Conservation (phyloP, 2,113 vertebrate species). For the Ciconia boyciana region DNA sequence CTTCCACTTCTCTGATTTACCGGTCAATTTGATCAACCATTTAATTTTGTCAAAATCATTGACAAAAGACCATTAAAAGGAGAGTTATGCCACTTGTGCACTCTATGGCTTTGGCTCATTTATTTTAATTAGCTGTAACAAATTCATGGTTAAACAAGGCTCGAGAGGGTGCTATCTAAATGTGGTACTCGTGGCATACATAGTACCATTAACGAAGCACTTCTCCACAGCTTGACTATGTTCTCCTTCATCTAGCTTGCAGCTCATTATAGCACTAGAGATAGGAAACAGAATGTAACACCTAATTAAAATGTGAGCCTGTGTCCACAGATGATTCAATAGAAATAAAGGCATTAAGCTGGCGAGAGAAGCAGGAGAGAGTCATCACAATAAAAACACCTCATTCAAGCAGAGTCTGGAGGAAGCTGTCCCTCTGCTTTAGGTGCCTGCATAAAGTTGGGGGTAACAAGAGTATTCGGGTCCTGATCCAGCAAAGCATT, state of each 20-base stretch:
- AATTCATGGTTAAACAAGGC: constrained; percentile 56
- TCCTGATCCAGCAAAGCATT: not conserved
- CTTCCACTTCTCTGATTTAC: not conserved
- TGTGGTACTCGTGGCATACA: constrained; percentile 13
- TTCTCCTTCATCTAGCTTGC: constrained; percentile 20
- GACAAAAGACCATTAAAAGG: constrained; percentile 23
- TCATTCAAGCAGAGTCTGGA: not conserved
- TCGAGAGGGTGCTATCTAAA: constrained; percentile 36
- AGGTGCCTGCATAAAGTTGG: not conserved
- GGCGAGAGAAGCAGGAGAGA: not conserved
- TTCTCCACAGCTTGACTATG: constrained; percentile 50
- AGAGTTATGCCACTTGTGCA: constrained; percentile 2
- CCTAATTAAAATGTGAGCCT: constrained; percentile 56
- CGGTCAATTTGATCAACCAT: not conserved
- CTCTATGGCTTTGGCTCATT: constrained; percentile 27
- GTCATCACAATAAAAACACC: not conserved
- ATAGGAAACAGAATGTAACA: constrained; percentile 35
- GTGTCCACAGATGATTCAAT: constrained; percentile 28
- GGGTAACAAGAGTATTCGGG: not conserved
- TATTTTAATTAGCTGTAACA: constrained; percentile 57
- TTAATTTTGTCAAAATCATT: constrained; percentile 46
- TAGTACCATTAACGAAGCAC: constrained; percentile 27
- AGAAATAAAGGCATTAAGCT: constrained; percentile 36
- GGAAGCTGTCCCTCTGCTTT: not conserved
- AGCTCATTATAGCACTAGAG: constrained; percentile 31